These are phyloP conservation scores for Chromoteleia sp. DNA, from an alignment of 2,888 invertebrate species.

Conservation along the genomic window DNA sequence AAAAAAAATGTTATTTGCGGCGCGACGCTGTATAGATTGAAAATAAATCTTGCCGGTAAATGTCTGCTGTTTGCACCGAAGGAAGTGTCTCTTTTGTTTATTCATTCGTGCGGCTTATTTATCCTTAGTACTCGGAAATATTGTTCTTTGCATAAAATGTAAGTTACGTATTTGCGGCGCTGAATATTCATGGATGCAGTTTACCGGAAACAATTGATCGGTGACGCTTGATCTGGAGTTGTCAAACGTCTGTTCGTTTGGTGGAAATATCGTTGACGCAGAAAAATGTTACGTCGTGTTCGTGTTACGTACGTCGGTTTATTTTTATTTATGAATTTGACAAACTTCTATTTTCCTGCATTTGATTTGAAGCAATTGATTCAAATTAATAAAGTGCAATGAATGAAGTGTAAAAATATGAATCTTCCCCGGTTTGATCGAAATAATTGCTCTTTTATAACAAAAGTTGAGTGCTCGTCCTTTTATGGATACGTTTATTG, in stretches of 20 bases:
- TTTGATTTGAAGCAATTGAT: too few species aligned
- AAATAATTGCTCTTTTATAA: too few species aligned
- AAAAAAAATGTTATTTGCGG: too few species aligned
- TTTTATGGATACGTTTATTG: too few species aligned
- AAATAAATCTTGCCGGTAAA: conserved; percentile 44
- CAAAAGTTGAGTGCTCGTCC: too few species aligned
- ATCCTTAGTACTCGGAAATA: conserved; percentile 24
- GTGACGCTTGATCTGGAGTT: neutral
- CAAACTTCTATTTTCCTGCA: too few species aligned
- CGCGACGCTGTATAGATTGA: conserved; percentile 26
- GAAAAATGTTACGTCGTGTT: neutral
- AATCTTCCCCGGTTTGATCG: too few species aligned
- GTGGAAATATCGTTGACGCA: neutral
- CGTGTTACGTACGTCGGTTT: too few species aligned
- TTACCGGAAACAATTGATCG: neutral
- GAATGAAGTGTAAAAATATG: too few species aligned
- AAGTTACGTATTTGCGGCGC: neutral
- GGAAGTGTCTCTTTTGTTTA: conserved; percentile 5
- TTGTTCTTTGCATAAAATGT: conserved; percentile 11
- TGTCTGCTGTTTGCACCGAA: neutral
- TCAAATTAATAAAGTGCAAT: too few species aligned
- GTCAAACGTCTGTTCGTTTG: neutral
- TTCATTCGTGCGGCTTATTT: conserved; percentile 16
- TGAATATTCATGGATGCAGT: conserved; percentile 24
- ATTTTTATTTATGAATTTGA: too few species aligned